Evolutionary conservation across 2,797 vertebrate genomes (phyloP).

Genomic region (Danio tinwini): DNA sequence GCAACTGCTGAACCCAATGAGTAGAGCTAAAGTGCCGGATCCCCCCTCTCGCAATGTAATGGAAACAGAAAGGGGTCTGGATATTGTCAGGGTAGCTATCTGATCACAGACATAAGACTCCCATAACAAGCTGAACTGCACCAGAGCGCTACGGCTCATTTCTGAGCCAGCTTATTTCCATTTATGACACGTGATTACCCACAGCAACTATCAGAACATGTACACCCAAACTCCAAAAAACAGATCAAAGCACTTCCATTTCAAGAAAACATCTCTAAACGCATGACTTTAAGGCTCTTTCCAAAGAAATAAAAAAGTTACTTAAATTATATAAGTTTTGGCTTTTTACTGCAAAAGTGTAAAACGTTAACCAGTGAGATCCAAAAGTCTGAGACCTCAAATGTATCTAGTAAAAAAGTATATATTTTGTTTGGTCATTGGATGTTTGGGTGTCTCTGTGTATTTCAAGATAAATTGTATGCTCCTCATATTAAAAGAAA

Average conservation of each 20-base stretch:
- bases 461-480: constrained; percentile 60
- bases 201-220: constrained; percentile 55
- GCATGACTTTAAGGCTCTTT: constrained; percentile 47
- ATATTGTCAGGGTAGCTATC: constrained; percentile 83
- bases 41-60: constrained; percentile 60
- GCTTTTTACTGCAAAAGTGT: no score
- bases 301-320: constrained; percentile 32
- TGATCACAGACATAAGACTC: constrained; percentile 79
- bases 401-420: background rate
- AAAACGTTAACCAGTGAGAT: background rate
- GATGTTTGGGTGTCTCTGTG: background rate
- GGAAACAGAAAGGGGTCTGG: constrained; percentile 76
- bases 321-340: background rate
- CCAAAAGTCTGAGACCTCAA: background rate
- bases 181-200: constrained; percentile 64
- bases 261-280: constrained; percentile 46
- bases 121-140: constrained; percentile 77
- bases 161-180: constrained; percentile 69
- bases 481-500: background rate
- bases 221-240: constrained; percentile 47
- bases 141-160: constrained; percentile 80
- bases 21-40: constrained; percentile 46
- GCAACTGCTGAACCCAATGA: constrained; percentile 50
- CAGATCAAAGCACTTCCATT: constrained; percentile 52
- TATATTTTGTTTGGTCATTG: background rate